A percentile compares a stretch with the other conserved stretches of the same genome.
Evolutionary conservation across 2,797 vertebrate species (phyloP).

Genomic region (Girardinus metallicus): DNA sequence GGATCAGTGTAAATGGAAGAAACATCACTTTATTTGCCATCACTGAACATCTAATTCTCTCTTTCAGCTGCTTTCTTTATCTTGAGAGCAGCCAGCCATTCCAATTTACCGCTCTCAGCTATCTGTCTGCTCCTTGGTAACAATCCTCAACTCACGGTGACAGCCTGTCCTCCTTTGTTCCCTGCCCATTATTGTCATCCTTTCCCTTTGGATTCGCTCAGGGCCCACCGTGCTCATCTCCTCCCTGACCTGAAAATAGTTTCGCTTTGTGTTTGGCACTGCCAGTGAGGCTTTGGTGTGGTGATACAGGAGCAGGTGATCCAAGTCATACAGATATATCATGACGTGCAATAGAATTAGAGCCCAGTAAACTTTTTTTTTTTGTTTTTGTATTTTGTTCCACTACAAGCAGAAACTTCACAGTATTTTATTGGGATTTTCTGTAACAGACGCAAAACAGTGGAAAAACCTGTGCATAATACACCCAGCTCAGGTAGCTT

Average conservation of each 20-base stretch:
- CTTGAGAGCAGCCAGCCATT: slow-evolving; percentile 37
- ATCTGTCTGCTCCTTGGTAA: slow-evolving; percentile 20
- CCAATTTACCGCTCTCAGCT: slow-evolving; percentile 34
- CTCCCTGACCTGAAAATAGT: slow-evolving; percentile 56
- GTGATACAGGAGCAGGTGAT: slow-evolving; percentile 28
- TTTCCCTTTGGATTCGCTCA: slow-evolving; percentile 22
- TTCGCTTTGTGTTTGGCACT: slow-evolving; percentile 31
- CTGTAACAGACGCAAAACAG: not conserved
- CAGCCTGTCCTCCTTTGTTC: slow-evolving; percentile 42
- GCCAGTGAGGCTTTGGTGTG: slow-evolving; percentile 31
- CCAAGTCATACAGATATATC: not conserved
- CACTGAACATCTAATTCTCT: slow-evolving; percentile 24
- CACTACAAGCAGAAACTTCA: not conserved
- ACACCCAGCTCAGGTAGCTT: not conserved
- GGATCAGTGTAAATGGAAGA: slow-evolving; percentile 51
- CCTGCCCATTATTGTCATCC: slow-evolving; percentile 32
- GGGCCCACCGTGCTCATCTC: slow-evolving; percentile 32
- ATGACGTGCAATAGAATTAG: not conserved
- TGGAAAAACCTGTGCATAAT: not conserved
- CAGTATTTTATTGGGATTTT: not conserved
- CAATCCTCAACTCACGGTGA: slow-evolving; percentile 26
- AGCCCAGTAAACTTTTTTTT: not conserved
- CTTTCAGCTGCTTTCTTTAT: slow-evolving; percentile 46
- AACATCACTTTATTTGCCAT: slow-evolving; percentile 24
- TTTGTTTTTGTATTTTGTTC: not conserved